Conservation (phyloP, 2,113 vertebrate genomes). For the Cepphus grylle region DNA sequence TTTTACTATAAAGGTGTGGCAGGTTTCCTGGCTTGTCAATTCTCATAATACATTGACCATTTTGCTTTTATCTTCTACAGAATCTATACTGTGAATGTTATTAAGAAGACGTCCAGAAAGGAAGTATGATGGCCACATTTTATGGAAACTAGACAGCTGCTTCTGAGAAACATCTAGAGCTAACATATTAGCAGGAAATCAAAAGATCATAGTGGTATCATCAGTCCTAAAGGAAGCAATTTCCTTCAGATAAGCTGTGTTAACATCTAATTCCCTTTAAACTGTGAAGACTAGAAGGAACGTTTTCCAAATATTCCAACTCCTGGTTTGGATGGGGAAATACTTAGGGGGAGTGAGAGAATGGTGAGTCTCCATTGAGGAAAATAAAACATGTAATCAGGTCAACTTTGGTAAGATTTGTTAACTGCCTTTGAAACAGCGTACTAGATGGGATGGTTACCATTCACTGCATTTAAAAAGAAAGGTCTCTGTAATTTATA, state of each 20-base stretch:
- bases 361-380: neutral
- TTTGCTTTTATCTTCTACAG: neutral
- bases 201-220: neutral
- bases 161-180: neutral
- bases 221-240: neutral
- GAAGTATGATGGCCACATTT: neutral
- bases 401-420: neutral
- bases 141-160: neutral
- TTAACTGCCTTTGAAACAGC: neutral
- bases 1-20: neutral
- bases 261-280: neutral
- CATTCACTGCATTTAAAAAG: neutral
- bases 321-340: neutral
- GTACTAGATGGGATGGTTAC: neutral
- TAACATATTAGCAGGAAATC: neutral
- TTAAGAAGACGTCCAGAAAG: neutral
- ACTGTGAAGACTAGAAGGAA: neutral
- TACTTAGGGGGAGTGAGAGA: neutral
- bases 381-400: neutral
- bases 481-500: neutral
- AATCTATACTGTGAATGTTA: accelerated
- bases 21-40: neutral
- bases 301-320: neutral
- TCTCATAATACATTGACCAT: neutral
- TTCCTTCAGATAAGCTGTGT: neutral